Evolutionary conservation across 35 echinoderm and acorn worm species (phyloP).

Genomic region (Hemicentrotus pulcherrimus): DNA sequence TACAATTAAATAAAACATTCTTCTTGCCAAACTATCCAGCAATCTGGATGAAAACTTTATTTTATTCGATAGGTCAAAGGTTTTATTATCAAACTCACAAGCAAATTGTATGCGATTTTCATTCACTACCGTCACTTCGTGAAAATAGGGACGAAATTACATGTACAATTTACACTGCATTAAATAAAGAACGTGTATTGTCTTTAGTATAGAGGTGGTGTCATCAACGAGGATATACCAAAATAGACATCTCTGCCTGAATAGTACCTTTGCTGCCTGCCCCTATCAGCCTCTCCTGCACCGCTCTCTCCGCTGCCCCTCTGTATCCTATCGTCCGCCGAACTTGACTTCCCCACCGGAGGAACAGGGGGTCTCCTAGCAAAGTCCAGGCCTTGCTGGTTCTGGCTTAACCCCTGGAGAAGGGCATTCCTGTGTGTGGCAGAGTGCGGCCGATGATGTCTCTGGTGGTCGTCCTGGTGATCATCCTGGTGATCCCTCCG

Average conservation of each 20-base stretch:
- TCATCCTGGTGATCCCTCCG: background rate
- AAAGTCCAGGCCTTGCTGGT: conserved; percentile 21
- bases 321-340: conserved; percentile 46
- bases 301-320: background rate
- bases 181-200: too few relatives aligned
- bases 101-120: too few relatives aligned
- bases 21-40: too few relatives aligned
- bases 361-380: conserved; percentile 58
- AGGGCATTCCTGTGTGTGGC: conserved; percentile 79
- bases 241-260: background rate
- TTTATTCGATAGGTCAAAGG: too few relatives aligned
- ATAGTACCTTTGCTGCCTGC: conserved; percentile 15
- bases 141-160: too few relatives aligned
- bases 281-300: background rate
- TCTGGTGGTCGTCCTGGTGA: background rate
- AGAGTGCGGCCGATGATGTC: conserved; percentile 60
- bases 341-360: conserved; percentile 60
- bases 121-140: too few relatives aligned
- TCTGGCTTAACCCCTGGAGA: conserved; percentile 55
- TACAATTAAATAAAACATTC: too few relatives aligned
- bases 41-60: too few relatives aligned
- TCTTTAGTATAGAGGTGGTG: too few relatives aligned
- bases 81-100: too few relatives aligned
- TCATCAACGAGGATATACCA: too few relatives aligned
- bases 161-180: too few relatives aligned